Conservation (phyloP, 2,888 invertebrate genomes). For the Drosophila maculinotata region DNA sequence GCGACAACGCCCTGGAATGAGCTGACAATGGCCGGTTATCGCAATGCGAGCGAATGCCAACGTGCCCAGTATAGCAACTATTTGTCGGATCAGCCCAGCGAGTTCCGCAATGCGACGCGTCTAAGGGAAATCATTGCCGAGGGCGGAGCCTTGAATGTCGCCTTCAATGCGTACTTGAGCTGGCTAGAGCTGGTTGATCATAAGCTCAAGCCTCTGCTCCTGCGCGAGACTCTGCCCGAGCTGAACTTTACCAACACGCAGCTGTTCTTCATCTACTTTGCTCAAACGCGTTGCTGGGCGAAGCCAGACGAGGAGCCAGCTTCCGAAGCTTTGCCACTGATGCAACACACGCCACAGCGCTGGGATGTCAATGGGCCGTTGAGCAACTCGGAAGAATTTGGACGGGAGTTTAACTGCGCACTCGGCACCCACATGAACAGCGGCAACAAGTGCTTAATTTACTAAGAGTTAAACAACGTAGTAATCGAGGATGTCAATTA, state of each 20-base stretch:
- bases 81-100: slow-evolving; percentile 68
- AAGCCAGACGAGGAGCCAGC: slow-evolving; percentile 43
- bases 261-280: slow-evolving; percentile 82
- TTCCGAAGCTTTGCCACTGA: slow-evolving; percentile 69
- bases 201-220: slow-evolving; percentile 38
- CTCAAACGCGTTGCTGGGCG: slow-evolving; percentile 78
- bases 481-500: no score
- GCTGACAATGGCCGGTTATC: slow-evolving; percentile 59
- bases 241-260: slow-evolving; percentile 83
- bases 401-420: slow-evolving; percentile 79
- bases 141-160: slow-evolving; percentile 77
- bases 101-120: slow-evolving; percentile 70
- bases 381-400: slow-evolving; percentile 78
- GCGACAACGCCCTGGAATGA: slow-evolving; percentile 66
- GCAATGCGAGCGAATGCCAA: slow-evolving; percentile 74
- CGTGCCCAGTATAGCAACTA: slow-evolving; percentile 78
- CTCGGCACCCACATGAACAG: slow-evolving; percentile 82
- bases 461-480: slow-evolving; percentile 40
- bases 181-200: slow-evolving; percentile 72
- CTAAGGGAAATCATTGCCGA: slow-evolving; percentile 77
- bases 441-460: slow-evolving; percentile 81
- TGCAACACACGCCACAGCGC: slow-evolving; percentile 71
- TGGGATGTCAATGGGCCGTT: slow-evolving; percentile 79
- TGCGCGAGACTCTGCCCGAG: slow-evolving; percentile 76
- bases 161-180: slow-evolving; percentile 80